These are phyloP conservation scores for Potamarius usumacintae DNA, from an alignment of 2,113 vertebrate species.

Conservation along the genomic window DNA sequence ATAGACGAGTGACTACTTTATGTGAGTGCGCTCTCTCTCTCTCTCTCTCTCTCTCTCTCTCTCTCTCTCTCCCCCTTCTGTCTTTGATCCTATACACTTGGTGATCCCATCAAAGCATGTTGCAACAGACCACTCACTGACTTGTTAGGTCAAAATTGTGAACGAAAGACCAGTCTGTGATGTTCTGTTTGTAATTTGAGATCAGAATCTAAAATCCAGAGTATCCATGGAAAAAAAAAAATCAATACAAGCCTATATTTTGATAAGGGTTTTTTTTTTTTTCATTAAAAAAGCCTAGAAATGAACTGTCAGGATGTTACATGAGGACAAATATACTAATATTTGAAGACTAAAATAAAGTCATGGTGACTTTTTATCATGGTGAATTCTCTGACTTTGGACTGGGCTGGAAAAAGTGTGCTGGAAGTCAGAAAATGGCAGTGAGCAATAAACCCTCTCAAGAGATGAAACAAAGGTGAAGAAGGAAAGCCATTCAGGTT, in stretches of 20 bases:
- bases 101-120: slow-evolving; percentile 9
- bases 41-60: background rate
- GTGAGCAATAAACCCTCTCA: background rate
- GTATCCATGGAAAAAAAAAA: background rate
- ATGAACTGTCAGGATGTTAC: background rate
- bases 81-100: slow-evolving; percentile 9
- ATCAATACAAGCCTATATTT: background rate
- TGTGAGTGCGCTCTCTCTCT: background rate
- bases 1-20: slow-evolving; percentile 10
- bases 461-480: slow-evolving; percentile 21
- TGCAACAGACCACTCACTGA: background rate
- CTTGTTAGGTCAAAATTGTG: background rate
- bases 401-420: background rate
- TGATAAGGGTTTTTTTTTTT: background rate
- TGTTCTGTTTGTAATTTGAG: background rate
- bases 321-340: background rate
- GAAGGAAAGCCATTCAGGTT: background rate
- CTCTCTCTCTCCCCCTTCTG: background rate
- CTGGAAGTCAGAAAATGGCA: background rate
- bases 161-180: background rate
- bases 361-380: background rate
- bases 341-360: background rate
- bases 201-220: background rate
- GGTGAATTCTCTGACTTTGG: background rate
- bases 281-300: background rate